Evolutionary conservation across 2,888 invertebrate genomes (phyloP).

Genomic region (Sympetrum striolatum): DNA sequence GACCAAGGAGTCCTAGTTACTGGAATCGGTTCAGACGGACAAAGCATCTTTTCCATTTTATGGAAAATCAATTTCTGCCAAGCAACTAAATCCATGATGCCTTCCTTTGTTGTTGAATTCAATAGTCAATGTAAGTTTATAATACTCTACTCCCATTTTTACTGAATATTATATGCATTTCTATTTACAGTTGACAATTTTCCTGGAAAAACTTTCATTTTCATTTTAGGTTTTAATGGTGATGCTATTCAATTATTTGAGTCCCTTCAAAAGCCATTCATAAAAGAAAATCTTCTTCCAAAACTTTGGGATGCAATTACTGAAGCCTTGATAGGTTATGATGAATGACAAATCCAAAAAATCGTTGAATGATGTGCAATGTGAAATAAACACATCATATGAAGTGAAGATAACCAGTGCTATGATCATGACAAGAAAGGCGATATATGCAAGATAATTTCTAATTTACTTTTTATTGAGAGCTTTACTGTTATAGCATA

Average conservation of each 20-base stretch:
- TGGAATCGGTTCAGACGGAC: not conserved
- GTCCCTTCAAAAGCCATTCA: not conserved
- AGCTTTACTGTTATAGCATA: no score
- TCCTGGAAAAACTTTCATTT: not conserved
- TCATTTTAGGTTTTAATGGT: not conserved
- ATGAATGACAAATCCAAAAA: not conserved
- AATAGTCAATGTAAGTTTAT: not conserved
- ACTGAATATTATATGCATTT: no score
- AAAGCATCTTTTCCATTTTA: not conserved
- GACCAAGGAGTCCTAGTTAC: not conserved
- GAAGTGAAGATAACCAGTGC: no score
- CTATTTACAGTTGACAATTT: no score
- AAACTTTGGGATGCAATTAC: not conserved
- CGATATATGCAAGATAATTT: no score
- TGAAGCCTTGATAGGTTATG: not conserved
- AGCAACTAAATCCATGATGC: slow-evolving; percentile 3
- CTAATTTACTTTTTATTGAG: no score
- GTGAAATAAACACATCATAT: not conserved
- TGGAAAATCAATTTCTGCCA: not conserved
- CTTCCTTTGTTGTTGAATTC: not conserved
- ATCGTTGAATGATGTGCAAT: not conserved
- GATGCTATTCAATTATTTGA: not conserved
- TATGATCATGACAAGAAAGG: no score
- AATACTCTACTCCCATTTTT: no score
- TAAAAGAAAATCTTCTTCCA: not conserved